phyloP scores from a whole-genome alignment of 2,113 vertebrate species.

The Osmerus mordax region DNA sequence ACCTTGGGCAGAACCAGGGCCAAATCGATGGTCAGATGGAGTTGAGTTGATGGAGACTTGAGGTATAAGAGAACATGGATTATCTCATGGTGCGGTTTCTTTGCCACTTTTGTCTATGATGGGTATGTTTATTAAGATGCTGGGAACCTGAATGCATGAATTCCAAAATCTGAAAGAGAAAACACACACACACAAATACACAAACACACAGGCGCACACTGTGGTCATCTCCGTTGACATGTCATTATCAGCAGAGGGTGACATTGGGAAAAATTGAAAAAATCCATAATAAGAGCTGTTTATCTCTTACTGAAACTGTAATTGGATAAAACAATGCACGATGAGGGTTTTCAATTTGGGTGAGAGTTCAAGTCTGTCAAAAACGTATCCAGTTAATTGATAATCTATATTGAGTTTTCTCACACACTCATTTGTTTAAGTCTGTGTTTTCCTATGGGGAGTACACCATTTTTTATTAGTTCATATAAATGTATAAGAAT shows the following conservation, averaged over 20 bases:
- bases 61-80: background rate
- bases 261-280: too few species aligned
- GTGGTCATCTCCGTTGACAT: background rate
- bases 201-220: background rate
- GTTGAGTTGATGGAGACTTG: background rate
- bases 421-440: conserved; percentile 47
- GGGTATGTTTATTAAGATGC: background rate
- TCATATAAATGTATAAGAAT: conserved; percentile 93
- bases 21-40: background rate
- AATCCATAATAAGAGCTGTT: too few species aligned
- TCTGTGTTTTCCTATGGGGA: conserved; percentile 76
- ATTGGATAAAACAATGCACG: too few species aligned
- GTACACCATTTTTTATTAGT: conserved; percentile 80
- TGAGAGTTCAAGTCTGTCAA: too few species aligned
- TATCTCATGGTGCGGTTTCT: too few species aligned
- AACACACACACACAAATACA: background rate
- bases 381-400: too few species aligned
- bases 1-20: background rate
- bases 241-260: too few species aligned
- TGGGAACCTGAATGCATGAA: background rate
- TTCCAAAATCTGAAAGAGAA: background rate
- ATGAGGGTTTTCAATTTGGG: too few species aligned
- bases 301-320: too few species aligned
- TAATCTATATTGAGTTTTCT: too few species aligned
- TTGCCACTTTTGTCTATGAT: background rate